Conservation (phyloP, 2,888 invertebrate genomes). For the Drosophila aldrichi region DNA sequence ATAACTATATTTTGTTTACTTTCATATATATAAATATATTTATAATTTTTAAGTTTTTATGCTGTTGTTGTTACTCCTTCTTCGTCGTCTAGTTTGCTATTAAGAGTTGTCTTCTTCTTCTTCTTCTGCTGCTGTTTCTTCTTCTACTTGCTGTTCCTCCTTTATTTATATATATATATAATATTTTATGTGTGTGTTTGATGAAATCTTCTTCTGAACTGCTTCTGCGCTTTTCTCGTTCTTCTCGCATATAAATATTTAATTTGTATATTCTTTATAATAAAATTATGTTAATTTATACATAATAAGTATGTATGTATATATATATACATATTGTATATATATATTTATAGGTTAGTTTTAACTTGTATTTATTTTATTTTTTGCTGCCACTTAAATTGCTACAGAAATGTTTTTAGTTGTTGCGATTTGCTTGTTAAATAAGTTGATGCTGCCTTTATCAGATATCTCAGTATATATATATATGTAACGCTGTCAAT, state of each 20-base stretch:
- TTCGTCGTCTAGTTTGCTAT: conserved; percentile 45
- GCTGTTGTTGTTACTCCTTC: conserved; percentile 46
- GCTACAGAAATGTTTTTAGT: conserved; percentile 70
- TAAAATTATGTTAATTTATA: conserved; percentile 70
- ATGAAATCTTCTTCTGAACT: conserved; percentile 74
- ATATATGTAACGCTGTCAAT: background rate
- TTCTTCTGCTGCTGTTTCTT: conserved; percentile 42
- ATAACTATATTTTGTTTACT: conserved; percentile 20
- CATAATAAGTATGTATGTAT: conserved; percentile 60
- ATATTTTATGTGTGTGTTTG: conserved; percentile 73
- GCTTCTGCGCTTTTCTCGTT: conserved; percentile 39
- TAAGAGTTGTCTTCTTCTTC: conserved; percentile 59
- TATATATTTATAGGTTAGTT: conserved; percentile 65
- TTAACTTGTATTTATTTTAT: conserved; percentile 35
- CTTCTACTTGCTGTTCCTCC: conserved; percentile 28
- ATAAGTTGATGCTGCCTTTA: conserved; percentile 43
- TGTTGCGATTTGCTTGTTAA: conserved; percentile 44
- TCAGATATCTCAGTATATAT: conserved; percentile 24
- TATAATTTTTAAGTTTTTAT: conserved; percentile 30
- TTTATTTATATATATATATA: conserved; percentile 20
- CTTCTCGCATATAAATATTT: conserved; percentile 77
- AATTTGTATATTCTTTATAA: conserved; percentile 75
- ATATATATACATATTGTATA: conserved; percentile 63
- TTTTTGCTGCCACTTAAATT: conserved; percentile 63
- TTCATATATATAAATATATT: background rate